Base-by-base conservation (phyloP, 2,888 invertebrate genomes). In the Brachycybe producta region DNA sequence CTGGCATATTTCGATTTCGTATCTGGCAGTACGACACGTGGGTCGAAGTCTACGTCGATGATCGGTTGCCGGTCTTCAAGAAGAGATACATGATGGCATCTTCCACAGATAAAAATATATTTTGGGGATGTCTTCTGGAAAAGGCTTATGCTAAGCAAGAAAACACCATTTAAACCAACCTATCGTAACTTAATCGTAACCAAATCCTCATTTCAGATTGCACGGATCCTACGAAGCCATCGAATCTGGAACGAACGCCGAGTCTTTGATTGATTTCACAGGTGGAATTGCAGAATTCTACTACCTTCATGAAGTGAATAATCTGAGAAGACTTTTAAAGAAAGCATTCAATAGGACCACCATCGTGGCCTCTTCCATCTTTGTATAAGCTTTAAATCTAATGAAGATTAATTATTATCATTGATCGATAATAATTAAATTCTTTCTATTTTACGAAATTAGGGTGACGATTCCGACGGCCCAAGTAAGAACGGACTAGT, bases 231-330 rank as follows among this genome's bases (percentile, higher is more conserved):
- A 98, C 67, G 97, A 98, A 66, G 85, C 94, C 0, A 74, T 98
- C 1, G 91, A 90, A 67, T 97, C 97, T 23, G 97, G 98, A 15
- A 87, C 91, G 0, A 94, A 95, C 0, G 87, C 88, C 62, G 98
- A 98, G 66, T 97, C 97, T 0, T 88, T 98, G 85, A 95, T 95
- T 68, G 98, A 98, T 72, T 97, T 98, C 67, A 97, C 97, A 0
- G 91, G 91, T 1, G 91, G 91, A 4, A 85, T 92, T 0, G 84
- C 87, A 0, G 91, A 91, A 66, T 84, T 88, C 65, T 87, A 91
- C 60, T 75, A 92, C 61, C 74, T 80, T 8, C 78, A 84, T 52
- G 73, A 82, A 36, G 91, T 91, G 0, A 77, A 83, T 11, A 84
- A 90, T 71, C 75, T 94, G 58, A 88, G 82, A 67, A 80, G 80